phyloP scores from a whole-genome alignment of 2,113 vertebrate species.

The Dicaeum eximium region DNA sequence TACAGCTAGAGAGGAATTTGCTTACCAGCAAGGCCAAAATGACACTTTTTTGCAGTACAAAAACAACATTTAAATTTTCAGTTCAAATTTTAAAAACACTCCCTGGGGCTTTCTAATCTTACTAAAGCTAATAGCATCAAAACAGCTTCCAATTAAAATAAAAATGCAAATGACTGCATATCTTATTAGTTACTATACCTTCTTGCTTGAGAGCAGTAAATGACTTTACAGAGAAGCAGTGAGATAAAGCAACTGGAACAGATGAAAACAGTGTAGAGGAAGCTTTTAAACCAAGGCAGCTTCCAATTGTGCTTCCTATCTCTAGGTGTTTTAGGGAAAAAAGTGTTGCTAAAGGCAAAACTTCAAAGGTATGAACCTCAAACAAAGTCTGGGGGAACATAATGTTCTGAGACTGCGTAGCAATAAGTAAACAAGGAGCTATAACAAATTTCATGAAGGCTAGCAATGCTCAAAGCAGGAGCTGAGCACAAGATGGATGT shows the following conservation, averaged over 20 bases:
- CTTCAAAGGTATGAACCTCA: neutral
- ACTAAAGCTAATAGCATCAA: conserved; percentile 1
- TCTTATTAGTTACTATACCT: neutral
- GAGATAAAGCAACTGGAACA: conserved; percentile 13
- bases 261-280: neutral
- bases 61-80: neutral
- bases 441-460: neutral
- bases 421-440: neutral
- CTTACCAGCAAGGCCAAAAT: neutral
- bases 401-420: neutral
- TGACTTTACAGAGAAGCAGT: neutral
- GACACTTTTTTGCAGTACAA: neutral
- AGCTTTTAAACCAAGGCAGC: neutral
- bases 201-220: neutral
- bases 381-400: neutral
- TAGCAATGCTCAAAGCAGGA: neutral
- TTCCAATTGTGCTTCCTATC: neutral
- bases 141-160: neutral
- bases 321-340: neutral
- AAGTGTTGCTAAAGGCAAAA: neutral
- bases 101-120: neutral
- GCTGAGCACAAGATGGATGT: neutral
- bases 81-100: neutral
- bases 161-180: conserved; percentile 11
- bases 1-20: neutral